Base-by-base conservation (phyloP, 2,888 invertebrate species). In the Parthenolecanium corni region DNA sequence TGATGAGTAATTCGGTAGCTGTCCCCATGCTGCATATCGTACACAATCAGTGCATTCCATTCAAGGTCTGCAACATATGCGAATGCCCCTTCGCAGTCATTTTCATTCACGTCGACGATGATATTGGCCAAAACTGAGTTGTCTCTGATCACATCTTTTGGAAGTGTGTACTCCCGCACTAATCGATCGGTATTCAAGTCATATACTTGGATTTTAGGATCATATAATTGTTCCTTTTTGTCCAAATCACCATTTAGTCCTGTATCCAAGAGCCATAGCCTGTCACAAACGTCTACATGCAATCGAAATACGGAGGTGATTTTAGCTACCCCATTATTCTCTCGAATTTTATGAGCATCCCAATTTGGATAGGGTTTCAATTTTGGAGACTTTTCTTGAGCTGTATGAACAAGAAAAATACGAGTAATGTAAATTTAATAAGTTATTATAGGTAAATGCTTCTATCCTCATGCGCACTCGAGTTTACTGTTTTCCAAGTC, bases 101-200 rank as follows among this genome's bases (percentile, higher is more conserved):
- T 76, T 31, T 80, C 78, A 52, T 80, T 79, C 1, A 81, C 80
- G 69, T 89, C 89, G 0, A 88, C 81, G 2, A 85, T 83, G 69
- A 87, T 80, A 71, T 89, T 88, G 2, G 87, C 89, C 70, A 88
- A 85, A 77, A 89, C 89, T 0, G 85, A 83, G 67, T 83, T 81
- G 1, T 31, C 20, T 69, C 84, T 86, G 70, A 82, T 76, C 69
- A 86, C 84, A 0, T 73, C 73, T 14, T 80, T 76, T 70, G 85
- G 85, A 69, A 89, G 79, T 62, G 78, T 76, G 71, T 84, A 88
- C 52, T 82, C 79, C 65, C 82, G 80, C 53, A 89, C 70, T 52
- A 89, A 74, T 71, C 80, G 76, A 71, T 89, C 83, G 0, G 85
- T 88, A 66, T 84, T 86, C 64, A 89, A 75, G 70, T 89, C 87